Base-by-base conservation (phyloP, 2,797 vertebrate species). In the Scarus forsteni region DNA sequence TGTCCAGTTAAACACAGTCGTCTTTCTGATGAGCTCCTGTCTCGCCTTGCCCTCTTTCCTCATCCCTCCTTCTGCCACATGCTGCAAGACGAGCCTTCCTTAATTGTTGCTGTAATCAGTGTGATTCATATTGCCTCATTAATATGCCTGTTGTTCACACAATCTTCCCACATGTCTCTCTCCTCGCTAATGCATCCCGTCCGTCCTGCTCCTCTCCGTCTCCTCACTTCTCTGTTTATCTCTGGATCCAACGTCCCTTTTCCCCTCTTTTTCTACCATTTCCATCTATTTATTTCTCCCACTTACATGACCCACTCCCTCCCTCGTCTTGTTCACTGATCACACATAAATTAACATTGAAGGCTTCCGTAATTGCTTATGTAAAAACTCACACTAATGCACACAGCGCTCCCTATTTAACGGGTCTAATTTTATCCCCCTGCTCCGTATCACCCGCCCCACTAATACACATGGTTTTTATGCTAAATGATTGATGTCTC, bases 101-200 rank as follows among this genome's bases (percentile, higher is more conserved):
- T 93, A 94, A 94, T 94, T 94, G 93, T 89, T 81, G 88, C 84
- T 81, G 89, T 91, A 92, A 93, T 94, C 93, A 91, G 86, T 80
- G 90, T 89, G 90, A 93, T 93, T 94, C 92, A 94, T 90, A 92
- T 88, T 85, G 85, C 85, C 92, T 94, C 91, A 94, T 94, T 94
- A 94, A 93, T 94, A 94, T 93, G 92, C 89, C 80, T 86, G 85
- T 90, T 89, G 79, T 89, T 88, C 85, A 75, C 85, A 92, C 89
- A 91, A 74, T 87, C 86, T 82, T 84, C 82, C 89, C 91, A 84
- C 89, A 84, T 68, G 75, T 86, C 83, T 81, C 62, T 75, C 75
- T 77, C 80, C 75, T 78, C 63, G 77, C 83, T 85, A 82, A 87
- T 89, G 75, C 61, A 71, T 81, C 79, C 77, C 70, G 70, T 68